Conservation (phyloP, 1,140 invertebrate genomes). For the Hyposmocoma kahamanoa region DNA sequence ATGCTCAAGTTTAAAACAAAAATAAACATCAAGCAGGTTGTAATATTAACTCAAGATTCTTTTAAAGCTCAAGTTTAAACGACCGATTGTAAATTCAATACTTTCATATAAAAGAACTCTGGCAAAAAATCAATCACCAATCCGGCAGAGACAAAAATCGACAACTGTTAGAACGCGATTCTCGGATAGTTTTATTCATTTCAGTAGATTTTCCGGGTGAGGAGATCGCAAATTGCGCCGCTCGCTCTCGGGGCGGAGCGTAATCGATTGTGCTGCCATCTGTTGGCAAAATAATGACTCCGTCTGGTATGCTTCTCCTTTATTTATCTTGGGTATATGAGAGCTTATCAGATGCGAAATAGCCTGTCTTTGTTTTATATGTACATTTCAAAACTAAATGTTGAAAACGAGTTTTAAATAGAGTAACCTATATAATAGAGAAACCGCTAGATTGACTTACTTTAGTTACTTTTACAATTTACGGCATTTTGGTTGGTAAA, state of each 20-base stretch:
- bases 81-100: too few species aligned
- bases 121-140: too few species aligned
- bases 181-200: conserved; percentile 66
- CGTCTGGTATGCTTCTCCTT: conserved; percentile 49
- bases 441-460: background rate
- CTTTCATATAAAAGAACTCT: too few species aligned
- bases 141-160: too few species aligned
- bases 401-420: background rate
- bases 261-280: conserved; percentile 66
- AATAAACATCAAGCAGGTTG: too few species aligned
- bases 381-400: background rate
- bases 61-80: too few species aligned
- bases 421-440: background rate
- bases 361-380: background rate
- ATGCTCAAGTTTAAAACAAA: too few species aligned
- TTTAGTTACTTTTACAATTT: background rate
- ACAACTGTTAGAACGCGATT: background rate
- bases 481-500: background rate
- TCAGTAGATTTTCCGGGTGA: conserved; percentile 61
- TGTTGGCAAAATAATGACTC: conserved; percentile 65
- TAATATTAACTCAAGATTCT: too few species aligned
- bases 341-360: conserved; percentile 9
- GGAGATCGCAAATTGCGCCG: conserved; percentile 58
- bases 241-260: conserved; percentile 37
- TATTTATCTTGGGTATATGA: conserved; percentile 30